Conservation (phyloP, 37 sponge, comb jelly and placozoan species). For the Hexactinellida sp. region DNA sequence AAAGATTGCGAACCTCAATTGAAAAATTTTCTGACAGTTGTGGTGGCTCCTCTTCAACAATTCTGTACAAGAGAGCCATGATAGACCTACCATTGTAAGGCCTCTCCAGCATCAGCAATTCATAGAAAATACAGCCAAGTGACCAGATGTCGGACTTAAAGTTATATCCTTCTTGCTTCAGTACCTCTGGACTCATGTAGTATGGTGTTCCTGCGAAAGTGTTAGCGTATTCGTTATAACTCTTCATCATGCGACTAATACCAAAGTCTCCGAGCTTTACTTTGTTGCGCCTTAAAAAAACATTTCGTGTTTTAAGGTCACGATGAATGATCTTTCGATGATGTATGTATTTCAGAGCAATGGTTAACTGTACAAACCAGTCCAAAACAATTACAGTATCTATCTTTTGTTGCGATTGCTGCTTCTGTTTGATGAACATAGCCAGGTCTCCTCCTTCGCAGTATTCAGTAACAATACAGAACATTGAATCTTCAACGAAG, state of each 20-base stretch:
- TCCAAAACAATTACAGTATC: conserved; percentile 63
- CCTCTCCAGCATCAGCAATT: conserved; percentile 68
- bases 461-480: conserved; percentile 92
- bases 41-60: conserved; percentile 66
- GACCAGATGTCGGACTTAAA: conserved; percentile 97
- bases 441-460: conserved; percentile 98
- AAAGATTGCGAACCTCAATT: conserved; percentile 35
- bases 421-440: conserved; percentile 49
- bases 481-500: conserved; percentile 71
- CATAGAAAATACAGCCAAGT: conserved; percentile 79
- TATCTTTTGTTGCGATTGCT: conserved; percentile 30
- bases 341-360: conserved; percentile 87
- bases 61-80: conserved; percentile 73
- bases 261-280: conserved; percentile 98
- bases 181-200: conserved; percentile 98
- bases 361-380: conserved; percentile 91
- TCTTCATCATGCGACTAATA: conserved; percentile 77
- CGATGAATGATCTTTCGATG: conserved; percentile 75
- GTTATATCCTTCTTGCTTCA: conserved; percentile 89
- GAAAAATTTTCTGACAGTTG: conserved; percentile 49
- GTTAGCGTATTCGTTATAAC: conserved; percentile 79
- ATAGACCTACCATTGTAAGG: conserved; percentile 72
- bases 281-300: conserved; percentile 70
- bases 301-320: conserved; percentile 90
- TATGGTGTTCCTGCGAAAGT: conserved; percentile 97